Conservation (phyloP, 1,140 invertebrate genomes). For the Thaumatotibia leucotreta region DNA sequence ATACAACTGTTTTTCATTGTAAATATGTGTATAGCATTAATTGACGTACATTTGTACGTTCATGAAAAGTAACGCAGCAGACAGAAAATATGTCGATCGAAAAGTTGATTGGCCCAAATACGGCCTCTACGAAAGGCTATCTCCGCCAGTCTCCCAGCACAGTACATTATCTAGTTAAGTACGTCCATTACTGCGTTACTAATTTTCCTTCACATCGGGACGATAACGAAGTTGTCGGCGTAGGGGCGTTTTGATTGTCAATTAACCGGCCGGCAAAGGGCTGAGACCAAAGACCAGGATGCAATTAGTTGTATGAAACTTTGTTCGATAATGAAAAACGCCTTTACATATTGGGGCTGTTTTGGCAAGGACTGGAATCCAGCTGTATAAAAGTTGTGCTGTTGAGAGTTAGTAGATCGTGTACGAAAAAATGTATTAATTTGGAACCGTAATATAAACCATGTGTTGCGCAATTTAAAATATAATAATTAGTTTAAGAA, state of each 20-base stretch:
- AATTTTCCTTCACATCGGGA: constrained; percentile 68
- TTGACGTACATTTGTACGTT: too few species aligned
- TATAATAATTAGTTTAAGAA: too few species aligned
- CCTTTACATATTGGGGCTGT: not conserved
- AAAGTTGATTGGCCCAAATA: too few species aligned
- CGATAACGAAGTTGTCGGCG: constrained; percentile 65
- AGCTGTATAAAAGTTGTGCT: not conserved
- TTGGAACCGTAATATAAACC: too few species aligned
- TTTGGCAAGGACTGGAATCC: too few species aligned
- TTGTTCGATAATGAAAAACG: constrained; percentile 18
- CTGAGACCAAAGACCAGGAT: constrained; percentile 51
- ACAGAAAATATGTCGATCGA: too few species aligned
- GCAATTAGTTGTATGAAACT: constrained; percentile 62
- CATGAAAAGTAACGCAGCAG: too few species aligned
- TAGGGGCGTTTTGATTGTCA: constrained; percentile 68
- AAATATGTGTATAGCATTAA: too few species aligned
- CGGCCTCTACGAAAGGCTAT: not conserved
- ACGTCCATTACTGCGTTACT: constrained; percentile 69
- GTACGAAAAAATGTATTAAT: too few species aligned
- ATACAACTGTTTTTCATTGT: too few species aligned
- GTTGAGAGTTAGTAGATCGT: too few species aligned
- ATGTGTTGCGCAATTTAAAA: too few species aligned
- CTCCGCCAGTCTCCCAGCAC: constrained; percentile 14
- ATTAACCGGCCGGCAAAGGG: constrained; percentile 68
- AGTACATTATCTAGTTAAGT: constrained; percentile 64